Base-by-base conservation (phyloP, 2,113 vertebrate genomes). In the Channa maculata region DNA sequence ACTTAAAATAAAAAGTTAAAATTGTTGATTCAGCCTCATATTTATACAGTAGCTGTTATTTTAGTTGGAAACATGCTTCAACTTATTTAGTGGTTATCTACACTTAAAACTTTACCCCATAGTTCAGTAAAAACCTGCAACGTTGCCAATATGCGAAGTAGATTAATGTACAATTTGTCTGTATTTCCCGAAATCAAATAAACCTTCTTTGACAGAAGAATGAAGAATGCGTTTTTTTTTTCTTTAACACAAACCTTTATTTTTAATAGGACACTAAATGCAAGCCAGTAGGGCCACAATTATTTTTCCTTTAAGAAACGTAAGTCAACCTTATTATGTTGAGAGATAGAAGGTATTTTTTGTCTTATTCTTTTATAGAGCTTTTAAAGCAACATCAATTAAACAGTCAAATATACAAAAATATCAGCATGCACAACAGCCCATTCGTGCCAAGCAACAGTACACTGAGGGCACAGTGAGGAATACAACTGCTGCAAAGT, bases 401-500 rank as follows among this genome's bases (percentile, higher is more conserved):
- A 62, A 88, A 91, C 83, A 91, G 55, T 80, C 85, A 84, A 88
- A 91, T 78, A 86, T 88, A 89, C 63, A 91, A 92, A 94, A 93
- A 90, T 80, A 72, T 90, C 86, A 75, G 90, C 93, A 94, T 92
- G 93, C 93, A 92, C 71, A 89, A 89, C 61, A 84, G 86, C 78
- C 82, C 70, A 45, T 85, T 54, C n/a, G 68, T 85, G 77, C 84
- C 60, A 57, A 65, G 54, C 75, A 80, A 74, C 52, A 46, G 51
- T 84, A 77, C 75, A 79, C 66, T 38, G 39, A 73, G 75, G 66
- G 75, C 45, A 14, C 58, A 15, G 79, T 39, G 59, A n/a, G n/a
- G 24, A 70, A 85, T 71, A 73, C 57, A 74, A 84, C 53, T 63
- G 61, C 57, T 77, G 74, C 38, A 80, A 64, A 68, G 78, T 72